These are phyloP conservation scores for Chalcis sispes DNA, from an alignment of 2,888 invertebrate genomes.

Conservation along the genomic window DNA sequence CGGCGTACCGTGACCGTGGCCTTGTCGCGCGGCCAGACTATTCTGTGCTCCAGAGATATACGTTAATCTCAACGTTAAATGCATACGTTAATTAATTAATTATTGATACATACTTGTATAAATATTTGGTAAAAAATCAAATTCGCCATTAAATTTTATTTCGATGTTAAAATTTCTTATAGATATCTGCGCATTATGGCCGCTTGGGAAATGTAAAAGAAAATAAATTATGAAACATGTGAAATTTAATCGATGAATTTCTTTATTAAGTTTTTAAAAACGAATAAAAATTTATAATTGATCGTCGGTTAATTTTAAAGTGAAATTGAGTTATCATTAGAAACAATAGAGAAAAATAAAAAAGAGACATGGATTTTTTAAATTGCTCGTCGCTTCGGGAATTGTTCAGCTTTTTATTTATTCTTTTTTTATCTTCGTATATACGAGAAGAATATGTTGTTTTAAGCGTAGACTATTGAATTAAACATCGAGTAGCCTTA, in stretches of 20 bases:
- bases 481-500: slow-evolving; percentile 70
- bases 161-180: no score
- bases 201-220: no score
- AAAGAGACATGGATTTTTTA: slow-evolving; percentile 20
- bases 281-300: no score
- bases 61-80: not conserved
- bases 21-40: slow-evolving; percentile 62
- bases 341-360: slow-evolving; percentile 21
- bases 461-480: slow-evolving; percentile 69
- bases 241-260: no score
- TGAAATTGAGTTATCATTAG: not conserved
- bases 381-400: not conserved
- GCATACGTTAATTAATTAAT: no score
- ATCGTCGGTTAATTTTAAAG: not conserved
- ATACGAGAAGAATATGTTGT: slow-evolving; percentile 64
- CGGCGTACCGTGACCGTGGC: slow-evolving; percentile 67
- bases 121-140: no score
- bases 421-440: no score
- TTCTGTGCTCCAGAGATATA: slow-evolving; percentile 20
- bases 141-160: no score
- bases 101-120: no score
- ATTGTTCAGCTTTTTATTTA: slow-evolving; percentile 19
- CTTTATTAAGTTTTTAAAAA: no score
- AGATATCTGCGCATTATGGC: no score
- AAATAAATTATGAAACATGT: no score